Conservation (phyloP, 2,113 vertebrate species). For the Picathartes gymnocephalus region DNA sequence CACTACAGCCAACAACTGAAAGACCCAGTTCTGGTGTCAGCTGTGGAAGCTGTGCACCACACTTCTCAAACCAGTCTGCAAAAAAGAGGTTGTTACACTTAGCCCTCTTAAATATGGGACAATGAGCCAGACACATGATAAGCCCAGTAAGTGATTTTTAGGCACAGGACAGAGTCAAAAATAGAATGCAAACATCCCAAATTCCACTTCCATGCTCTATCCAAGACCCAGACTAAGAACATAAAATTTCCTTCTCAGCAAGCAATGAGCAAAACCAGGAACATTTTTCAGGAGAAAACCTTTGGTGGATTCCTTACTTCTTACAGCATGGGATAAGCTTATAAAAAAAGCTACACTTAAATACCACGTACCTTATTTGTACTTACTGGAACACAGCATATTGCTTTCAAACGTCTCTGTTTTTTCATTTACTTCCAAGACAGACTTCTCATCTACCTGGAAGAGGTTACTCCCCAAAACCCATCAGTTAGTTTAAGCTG, state of each 20-base stretch:
- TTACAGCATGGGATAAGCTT: slow-evolving; percentile 28
- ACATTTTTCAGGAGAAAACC: neutral
- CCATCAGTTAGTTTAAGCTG: neutral
- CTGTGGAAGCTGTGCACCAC: neutral
- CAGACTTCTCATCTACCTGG: neutral
- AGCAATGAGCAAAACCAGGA: neutral
- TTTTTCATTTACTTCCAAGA: slow-evolving; percentile 11
- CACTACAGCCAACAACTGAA: neutral
- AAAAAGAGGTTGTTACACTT: neutral
- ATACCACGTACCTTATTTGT: slow-evolving; percentile 25
- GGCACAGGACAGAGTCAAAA: slow-evolving; percentile 18
- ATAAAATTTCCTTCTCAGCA: slow-evolving; percentile 40
- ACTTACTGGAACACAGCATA: neutral
- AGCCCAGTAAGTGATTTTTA: neutral
- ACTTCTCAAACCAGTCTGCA: neutral
- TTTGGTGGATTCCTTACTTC: slow-evolving; percentile 33
- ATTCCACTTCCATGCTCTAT: neutral
- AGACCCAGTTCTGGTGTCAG: neutral
- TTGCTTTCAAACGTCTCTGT: neutral
- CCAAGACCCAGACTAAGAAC: neutral
- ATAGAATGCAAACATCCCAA: slow-evolving; percentile 9
- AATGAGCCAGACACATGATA: neutral
- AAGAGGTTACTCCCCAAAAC: neutral
- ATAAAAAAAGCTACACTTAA: neutral
- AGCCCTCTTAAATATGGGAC: neutral